Conservation (phyloP, 1,140 invertebrate species). For the Drosophila gunungcola region DNA sequence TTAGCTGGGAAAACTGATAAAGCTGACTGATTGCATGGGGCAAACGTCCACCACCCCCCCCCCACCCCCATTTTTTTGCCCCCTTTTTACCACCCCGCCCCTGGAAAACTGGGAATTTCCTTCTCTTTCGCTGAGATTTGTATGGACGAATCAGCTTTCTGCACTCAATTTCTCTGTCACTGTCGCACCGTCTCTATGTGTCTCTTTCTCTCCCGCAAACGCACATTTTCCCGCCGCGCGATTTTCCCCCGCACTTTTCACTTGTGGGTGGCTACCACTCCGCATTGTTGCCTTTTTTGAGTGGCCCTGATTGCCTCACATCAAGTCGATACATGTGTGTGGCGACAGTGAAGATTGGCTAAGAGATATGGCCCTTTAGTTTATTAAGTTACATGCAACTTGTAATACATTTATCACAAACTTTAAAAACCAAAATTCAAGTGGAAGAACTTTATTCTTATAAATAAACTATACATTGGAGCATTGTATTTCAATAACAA, state of each 20-base stretch:
- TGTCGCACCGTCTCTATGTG: neutral
- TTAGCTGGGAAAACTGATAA: slow-evolving; percentile 45
- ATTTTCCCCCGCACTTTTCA: neutral
- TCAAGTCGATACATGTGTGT: slow-evolving; percentile 35
- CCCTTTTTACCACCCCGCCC: neutral
- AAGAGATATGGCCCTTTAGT: neutral
- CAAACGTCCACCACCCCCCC: no score
- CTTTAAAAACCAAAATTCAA: no score
- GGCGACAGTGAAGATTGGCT: slow-evolving; percentile 14
- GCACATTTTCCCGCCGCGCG: slow-evolving; percentile 18
- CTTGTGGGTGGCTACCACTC: slow-evolving; percentile 47
- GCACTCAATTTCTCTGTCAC: slow-evolving; percentile 10
- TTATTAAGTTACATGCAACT: no score
- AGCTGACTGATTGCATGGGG: slow-evolving; percentile 28
- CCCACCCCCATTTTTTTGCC: neutral
- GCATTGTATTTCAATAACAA: no score
- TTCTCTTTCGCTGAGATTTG: slow-evolving; percentile 11
- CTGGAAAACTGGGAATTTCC: neutral
- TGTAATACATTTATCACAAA: no score
- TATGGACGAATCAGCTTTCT: slow-evolving; percentile 63
- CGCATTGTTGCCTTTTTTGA: slow-evolving; percentile 49
- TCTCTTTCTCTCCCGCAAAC: slow-evolving; percentile 1
- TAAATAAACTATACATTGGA: no score
- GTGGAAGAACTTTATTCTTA: no score
- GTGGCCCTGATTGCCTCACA: slow-evolving; percentile 57